These are phyloP conservation scores for Orthosia gothica DNA, from an alignment of 2,888 invertebrate genomes.

Conservation along the genomic window DNA sequence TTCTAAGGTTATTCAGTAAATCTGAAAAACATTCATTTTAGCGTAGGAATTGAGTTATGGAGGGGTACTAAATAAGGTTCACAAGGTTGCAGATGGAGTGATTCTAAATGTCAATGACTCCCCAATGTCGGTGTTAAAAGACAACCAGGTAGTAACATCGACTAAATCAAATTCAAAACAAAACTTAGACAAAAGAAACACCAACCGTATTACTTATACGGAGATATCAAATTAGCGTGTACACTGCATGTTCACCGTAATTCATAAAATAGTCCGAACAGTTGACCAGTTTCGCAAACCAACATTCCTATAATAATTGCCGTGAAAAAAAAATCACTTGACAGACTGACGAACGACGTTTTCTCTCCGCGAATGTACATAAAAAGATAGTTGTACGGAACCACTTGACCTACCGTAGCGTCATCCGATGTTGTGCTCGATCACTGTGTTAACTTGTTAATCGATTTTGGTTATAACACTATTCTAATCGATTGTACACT, in stretches of 20 bases:
- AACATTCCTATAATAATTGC: slow-evolving; percentile 62
- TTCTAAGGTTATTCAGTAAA: not conserved
- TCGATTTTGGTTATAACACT: slow-evolving; percentile 56
- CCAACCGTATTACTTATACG: slow-evolving; percentile 36
- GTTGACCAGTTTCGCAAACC: slow-evolving; percentile 58
- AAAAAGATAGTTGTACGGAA: slow-evolving; percentile 69
- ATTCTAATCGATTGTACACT: slow-evolving; percentile 64
- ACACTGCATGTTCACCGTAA: slow-evolving; percentile 24
- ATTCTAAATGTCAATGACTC: slow-evolving; percentile 8
- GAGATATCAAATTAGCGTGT: slow-evolving; percentile 56
- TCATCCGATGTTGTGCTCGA: slow-evolving; percentile 57
- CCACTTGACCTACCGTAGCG: slow-evolving; percentile 72
- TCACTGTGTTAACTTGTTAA: slow-evolving; percentile 60
- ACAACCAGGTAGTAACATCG: slow-evolving; percentile 22
- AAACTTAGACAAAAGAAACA: slow-evolving; percentile 27
- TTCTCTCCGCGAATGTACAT: slow-evolving; percentile 69
- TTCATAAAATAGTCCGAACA: slow-evolving; percentile 46
- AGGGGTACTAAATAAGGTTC: not conserved
- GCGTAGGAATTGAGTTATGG: not conserved
- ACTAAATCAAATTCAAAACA: slow-evolving; percentile 42
- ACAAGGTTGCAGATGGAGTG: not conserved
- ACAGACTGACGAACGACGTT: slow-evolving; percentile 67
- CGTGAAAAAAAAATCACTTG: slow-evolving; percentile 61
- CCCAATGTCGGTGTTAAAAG: not conserved
- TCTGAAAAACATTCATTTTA: not conserved